Evolutionary conservation across 2,797 vertebrate genomes (phyloP).

Genomic region (Chelidonichthys spinosus): DNA sequence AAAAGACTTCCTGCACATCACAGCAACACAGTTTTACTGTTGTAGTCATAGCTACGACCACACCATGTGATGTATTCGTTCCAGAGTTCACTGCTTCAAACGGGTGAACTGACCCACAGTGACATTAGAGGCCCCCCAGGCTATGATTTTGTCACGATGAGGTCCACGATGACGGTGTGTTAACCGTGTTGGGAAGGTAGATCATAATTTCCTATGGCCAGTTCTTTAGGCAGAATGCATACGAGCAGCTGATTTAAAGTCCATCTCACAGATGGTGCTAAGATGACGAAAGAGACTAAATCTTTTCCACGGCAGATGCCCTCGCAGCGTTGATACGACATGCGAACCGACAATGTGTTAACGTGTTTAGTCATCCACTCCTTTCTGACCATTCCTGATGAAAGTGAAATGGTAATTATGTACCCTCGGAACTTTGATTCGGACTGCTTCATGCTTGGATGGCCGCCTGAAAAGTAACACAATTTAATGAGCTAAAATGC

Average conservation of each 20-base stretch:
- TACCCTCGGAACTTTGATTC: neutral
- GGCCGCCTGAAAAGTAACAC: neutral
- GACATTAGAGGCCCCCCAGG: conserved; percentile 31
- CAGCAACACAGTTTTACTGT: conserved; percentile 27
- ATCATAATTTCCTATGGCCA: neutral
- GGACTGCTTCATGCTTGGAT: neutral
- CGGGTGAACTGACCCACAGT: conserved; percentile 40
- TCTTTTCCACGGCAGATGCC: conserved; percentile 59
- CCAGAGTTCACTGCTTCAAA: conserved; percentile 51
- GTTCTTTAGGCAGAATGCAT: conserved; percentile 15
- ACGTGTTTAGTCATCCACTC: conserved; percentile 7
- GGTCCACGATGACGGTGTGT: neutral
- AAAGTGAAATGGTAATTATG: conserved; percentile 11
- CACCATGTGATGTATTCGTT: conserved; percentile 49
- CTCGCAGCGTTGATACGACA: conserved; percentile 11
- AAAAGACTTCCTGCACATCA: conserved; percentile 46
- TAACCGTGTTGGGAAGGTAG: neutral
- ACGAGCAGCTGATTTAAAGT: conserved; percentile 52
- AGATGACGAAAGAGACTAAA: conserved; percentile 42
- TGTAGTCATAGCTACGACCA: conserved; percentile 54
- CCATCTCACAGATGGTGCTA: conserved; percentile 63
- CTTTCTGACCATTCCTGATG: neutral
- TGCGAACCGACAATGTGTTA: conserved; percentile 21
- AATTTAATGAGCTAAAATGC: neutral
- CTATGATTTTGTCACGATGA: conserved; percentile 15